Percentiles rank a stretch among this genome's conserved stretches.
These are phyloP conservation scores for Drosophila sp. DNA, from an alignment of 1,140 invertebrate species.

Conservation along the genomic window DNA sequence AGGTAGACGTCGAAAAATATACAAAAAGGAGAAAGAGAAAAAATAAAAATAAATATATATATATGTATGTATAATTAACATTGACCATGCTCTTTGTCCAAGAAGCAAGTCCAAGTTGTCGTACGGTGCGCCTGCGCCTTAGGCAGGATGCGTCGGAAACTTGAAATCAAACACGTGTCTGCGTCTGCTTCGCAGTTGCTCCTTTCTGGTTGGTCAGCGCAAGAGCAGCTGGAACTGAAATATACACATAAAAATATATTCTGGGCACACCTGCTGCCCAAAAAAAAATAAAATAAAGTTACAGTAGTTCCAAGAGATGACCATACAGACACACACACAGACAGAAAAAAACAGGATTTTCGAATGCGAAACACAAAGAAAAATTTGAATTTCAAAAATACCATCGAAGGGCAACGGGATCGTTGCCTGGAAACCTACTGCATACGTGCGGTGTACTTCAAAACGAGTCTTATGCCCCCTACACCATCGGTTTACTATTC, in stretches of 20 bases:
- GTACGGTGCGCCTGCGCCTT: conserved; percentile 57
- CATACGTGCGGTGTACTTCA: conserved; percentile 17
- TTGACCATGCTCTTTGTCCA: conserved; percentile 51
- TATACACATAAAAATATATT: conserved; percentile 13
- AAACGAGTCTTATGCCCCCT: conserved; percentile 29
- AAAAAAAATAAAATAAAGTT: conserved; percentile 65
- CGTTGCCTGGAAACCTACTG: neutral
- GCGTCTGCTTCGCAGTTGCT: conserved; percentile 52
- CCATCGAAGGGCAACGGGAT: conserved; percentile 25
- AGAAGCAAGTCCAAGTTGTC: conserved; percentile 1
- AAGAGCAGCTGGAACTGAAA: conserved; percentile 58
- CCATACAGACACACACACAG: conserved; percentile 12
- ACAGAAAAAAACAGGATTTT: conserved; percentile 66
- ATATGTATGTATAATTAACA: conserved; percentile 64
- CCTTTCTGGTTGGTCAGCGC: conserved; percentile 68
- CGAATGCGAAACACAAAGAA: conserved; percentile 16
- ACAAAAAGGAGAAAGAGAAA: conserved; percentile 31
- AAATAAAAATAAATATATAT: conserved; percentile 28
- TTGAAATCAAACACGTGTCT: conserved; percentile 81
- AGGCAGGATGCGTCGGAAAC: conserved; percentile 68
- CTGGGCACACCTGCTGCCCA: conserved; percentile 68
- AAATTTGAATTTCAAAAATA: conserved; percentile 72
- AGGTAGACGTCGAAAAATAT: conserved; percentile 62
- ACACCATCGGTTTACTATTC: conserved; percentile 12
- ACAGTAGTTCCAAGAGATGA: conserved; percentile 54